Evolutionary conservation across 2,888 invertebrate genomes (phyloP), one percentile per base, ranked within the genome.

Genomic region (Sialis fuliginosa): DNA sequence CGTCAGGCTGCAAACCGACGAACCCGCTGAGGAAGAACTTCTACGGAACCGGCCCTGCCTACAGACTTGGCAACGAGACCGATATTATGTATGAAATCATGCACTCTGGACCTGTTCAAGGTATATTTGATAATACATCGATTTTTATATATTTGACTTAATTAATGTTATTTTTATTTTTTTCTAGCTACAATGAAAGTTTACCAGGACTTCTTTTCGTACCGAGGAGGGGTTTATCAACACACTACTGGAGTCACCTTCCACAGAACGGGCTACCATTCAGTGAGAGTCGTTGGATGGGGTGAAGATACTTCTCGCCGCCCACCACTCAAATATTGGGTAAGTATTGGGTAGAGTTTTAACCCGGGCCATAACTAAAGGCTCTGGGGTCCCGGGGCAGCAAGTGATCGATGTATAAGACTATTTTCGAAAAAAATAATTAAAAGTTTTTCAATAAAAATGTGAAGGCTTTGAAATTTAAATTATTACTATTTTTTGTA

Each of bases 11-110:
- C 59, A 54, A 55, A 12, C 63, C 63, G 1, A 60, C 62, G 0
- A 66, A 68, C 6, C 62, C 67, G 1, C 64, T 68, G 48, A 70
- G 83, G 44, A 75, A 70, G 13, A 70, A 70, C 33, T 67, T 80
- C 47, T 84, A 84, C 62, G 76, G 75, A 53, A 79, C 82, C 1
- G 81, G 80, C 0, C 88, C 89, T 0, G 81, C 84, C 30, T 84
- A 84, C 61, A 73, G 80, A 46, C 66, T 90, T 44, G 74, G 74
- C 51, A 77, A 76, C 51, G 84, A 84, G 60, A 72, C 77, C 9
- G 91, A 92, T 57, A 89, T 96, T 54, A 92, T 89, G 90, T 75
- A 81, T 46, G 95, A 96, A 61, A 90, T 96, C 45, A 71, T 79
- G 65, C 76, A 76, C 42, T 89, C 89, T 40, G 96, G 96, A 42